Evolutionary conservation across 2,888 invertebrate species (phyloP), one percentile per base, ranked within the genome.

Genomic region (Microplitis manilae): DNA sequence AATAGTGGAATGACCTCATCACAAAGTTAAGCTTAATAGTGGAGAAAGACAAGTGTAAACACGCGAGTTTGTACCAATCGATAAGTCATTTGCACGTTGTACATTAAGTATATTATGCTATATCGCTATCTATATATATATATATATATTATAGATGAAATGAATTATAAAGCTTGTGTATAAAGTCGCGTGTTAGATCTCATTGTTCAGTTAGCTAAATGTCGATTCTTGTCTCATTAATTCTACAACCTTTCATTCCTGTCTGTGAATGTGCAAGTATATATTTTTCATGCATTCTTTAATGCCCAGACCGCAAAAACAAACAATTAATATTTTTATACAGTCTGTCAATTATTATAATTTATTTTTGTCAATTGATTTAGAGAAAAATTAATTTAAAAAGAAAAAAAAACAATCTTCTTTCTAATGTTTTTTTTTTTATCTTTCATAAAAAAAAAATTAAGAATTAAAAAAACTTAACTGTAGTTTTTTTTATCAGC

Each of bases 111-210:
- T 65, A 30, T 65, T 30, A 65, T 65, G 30, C 30, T 62, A 7
- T 20, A 20, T 62, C n/a, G n/a, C n/a, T 17, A 17, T 17, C 0
- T 17, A 17, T 20, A 20, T 62, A 62, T 62, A 62, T 62, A 17
- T 62, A 20, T 65, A 65, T 2, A 38, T 20, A 50, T 30, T 13
- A 38, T 30, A 65, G 20, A 30, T 65, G 38, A 50, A 50, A 50
- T 50, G 50, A 50, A 50, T 50, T 73, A 38, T 73, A 38, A 61
- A 38, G 38, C 41, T 4, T 71, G 41, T 40, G 39, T 65, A 65
- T 39, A 67, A 30, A 67, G 73, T 73, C 50, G 73, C 73, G 73
- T 73, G 73, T 67, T 39, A n/a, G 50, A 67, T 20, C 73, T 59
- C 73, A 59, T 73, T 73, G 64, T 40, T 64, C 73, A 41, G 65